Evolutionary conservation across 2,888 invertebrate genomes (phyloP).

Genomic region (Ennomos fuscantarius): DNA sequence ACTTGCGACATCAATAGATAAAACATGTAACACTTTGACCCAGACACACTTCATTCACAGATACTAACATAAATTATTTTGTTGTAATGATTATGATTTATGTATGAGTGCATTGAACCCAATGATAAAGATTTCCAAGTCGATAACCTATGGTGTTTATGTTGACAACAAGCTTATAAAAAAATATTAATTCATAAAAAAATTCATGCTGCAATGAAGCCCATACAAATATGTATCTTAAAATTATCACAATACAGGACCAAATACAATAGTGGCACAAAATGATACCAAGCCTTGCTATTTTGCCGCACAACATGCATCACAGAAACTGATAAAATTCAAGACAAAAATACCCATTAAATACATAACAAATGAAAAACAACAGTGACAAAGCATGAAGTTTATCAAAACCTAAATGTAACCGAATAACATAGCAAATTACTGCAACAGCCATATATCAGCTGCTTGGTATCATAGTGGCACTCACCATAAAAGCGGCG

Average conservation of each 20-base stretch:
- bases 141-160: background rate
- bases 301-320: slow-evolving; percentile 19
- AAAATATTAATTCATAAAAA: slow-evolving; percentile 7
- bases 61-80: slow-evolving; percentile 37
- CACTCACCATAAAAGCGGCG: slow-evolving; percentile 83
- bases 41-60: slow-evolving; percentile 54
- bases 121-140: slow-evolving; percentile 13
- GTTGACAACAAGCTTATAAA: background rate
- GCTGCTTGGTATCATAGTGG: slow-evolving; percentile 26
- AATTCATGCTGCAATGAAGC: slow-evolving; percentile 18
- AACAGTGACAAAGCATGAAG: slow-evolving; percentile 60
- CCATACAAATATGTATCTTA: background rate
- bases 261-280: background rate
- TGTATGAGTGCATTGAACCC: slow-evolving; percentile 55
- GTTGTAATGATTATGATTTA: slow-evolving; percentile 39
- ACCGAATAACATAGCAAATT: slow-evolving; percentile 41
- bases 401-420: slow-evolving; percentile 57
- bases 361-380: slow-evolving; percentile 42
- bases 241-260: background rate
- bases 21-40: slow-evolving; percentile 61
- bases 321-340: slow-evolving; percentile 39
- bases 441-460: slow-evolving; percentile 34
- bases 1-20: slow-evolving; percentile 60
- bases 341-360: slow-evolving; percentile 41
- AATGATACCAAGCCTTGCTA: slow-evolving; percentile 3